A percentile compares a stretch with the other conserved stretches of the same genome.
phyloP scores from a whole-genome alignment of 2,797 vertebrate genomes.

The Clarias laeviceps region DNA sequence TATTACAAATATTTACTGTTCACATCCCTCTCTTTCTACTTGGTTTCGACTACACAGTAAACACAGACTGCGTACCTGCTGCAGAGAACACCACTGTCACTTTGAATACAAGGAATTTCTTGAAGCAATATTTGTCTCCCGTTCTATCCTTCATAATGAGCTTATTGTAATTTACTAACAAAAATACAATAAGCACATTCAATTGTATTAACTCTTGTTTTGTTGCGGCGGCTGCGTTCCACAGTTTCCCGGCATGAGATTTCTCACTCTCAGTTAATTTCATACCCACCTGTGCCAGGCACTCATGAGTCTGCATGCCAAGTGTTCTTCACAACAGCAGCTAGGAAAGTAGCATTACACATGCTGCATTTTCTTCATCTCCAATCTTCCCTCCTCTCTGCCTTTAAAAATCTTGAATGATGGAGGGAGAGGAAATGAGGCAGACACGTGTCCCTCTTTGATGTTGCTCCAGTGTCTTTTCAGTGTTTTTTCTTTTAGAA shows the following conservation, averaged over 20 bases:
- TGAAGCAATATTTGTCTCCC: not conserved
- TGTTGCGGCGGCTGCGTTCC: not conserved
- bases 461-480: constrained; percentile 63
- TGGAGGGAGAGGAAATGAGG: constrained; percentile 63
- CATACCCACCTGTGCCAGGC: constrained; percentile 21
- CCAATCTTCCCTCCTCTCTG: constrained; percentile 1
- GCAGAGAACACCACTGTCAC: not conserved
- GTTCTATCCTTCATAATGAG: not conserved
- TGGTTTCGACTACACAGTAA: constrained; percentile 9
- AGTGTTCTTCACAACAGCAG: constrained; percentile 28
- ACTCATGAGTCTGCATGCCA: constrained; percentile 5
- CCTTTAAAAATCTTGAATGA: constrained; percentile 45
- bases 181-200: not conserved
- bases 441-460: constrained; percentile 67
- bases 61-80: constrained; percentile 7
- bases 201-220: not conserved
- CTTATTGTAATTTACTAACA: not conserved
- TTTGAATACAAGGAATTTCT: not conserved
- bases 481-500: constrained; percentile 61
- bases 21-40: constrained; percentile 17
- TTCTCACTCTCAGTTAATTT: constrained; percentile 20
- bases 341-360: constrained; percentile 33
- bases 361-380: not conserved
- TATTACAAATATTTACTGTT: constrained; percentile 53
- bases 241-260: constrained; percentile 15